Conservation (phyloP, 2,888 invertebrate species). For the Gari tellinella region DNA sequence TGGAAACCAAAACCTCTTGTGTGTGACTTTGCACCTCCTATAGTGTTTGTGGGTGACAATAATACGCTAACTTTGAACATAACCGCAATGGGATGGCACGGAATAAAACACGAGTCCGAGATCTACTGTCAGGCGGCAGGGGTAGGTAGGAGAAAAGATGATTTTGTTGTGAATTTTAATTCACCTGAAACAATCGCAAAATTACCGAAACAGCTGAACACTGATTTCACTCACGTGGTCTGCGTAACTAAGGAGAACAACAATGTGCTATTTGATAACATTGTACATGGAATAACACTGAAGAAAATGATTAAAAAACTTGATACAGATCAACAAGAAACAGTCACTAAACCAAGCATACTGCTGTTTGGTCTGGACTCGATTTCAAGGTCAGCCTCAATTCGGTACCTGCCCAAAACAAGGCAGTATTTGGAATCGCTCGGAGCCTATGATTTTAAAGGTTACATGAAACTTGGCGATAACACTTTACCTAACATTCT, state of each 20-base stretch:
- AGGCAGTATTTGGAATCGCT: neutral
- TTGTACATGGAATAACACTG: neutral
- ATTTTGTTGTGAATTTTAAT: constrained; percentile 27
- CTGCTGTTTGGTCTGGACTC: neutral
- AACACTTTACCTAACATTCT: constrained; percentile 15
- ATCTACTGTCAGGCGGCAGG: neutral
- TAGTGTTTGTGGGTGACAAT: constrained; percentile 14
- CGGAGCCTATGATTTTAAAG: neutral
- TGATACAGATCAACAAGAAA: neutral
- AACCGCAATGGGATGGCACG: neutral
- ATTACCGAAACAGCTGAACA: constrained; percentile 18
- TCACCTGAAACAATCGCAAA: neutral
- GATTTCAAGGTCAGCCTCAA: neutral
- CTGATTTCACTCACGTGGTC: constrained; percentile 27
- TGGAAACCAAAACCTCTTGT: constrained; percentile 29
- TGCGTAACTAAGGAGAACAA: constrained; percentile 11
- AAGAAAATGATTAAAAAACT: neutral
- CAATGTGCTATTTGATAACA: constrained; percentile 6
- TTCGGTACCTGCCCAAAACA: neutral
- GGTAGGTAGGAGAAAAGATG: neutral
- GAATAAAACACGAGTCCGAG: neutral
- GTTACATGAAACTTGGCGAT: neutral
- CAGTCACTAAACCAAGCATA: neutral
- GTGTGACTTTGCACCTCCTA: constrained; percentile 15
- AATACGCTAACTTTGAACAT: constrained; percentile 4